Evolutionary conservation across 92 coral and sea anemone species (phyloP), one percentile per base, ranked within the genome.

Genomic region (Heliopora coerulea): DNA sequence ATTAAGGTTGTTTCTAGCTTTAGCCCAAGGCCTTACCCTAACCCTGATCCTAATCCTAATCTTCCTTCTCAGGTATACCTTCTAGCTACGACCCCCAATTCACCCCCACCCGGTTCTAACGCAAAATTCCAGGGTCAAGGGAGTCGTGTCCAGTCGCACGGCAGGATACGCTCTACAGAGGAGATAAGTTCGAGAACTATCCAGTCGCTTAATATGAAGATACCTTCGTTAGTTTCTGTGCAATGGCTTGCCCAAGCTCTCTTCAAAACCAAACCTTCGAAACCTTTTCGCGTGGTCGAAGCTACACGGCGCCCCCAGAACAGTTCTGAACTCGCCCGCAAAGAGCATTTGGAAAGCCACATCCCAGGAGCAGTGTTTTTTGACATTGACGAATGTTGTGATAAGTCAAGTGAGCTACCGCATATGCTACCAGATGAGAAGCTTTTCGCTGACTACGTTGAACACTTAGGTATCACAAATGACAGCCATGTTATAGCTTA

Each of bases 291-390:
- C 24, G 63, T 93, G 2, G 54, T 93, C 34, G 98, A 93, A 57
- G 93, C 90, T 20, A 87, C 98, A 17, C 90, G 98, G 98, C 91
- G 79, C 59, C 84, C 87, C n/a, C 85, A 93, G 56, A 93, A 85
- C 35, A 63, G 77, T 2, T 31, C 77, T 1, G 30, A 32, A 3
- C 5, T 27, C 12, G 89, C 93, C 3, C 67, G 79, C 48, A 68
- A 90, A 35, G 97, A 89, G 37, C 87, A 79, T 50, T 50, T 52
- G 15, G 83, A 84, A 18, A 84, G 85, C 14, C 89, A 91, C 8
- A 93, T 93, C 40, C 93, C 96, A 0, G 96, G 93, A 9, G 96
- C 98, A 0, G 78, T 83, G 37, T 93, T 78, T 73, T 93, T 93
- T 64, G 96, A 90, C 73, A 76, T 93, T 14, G 96, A 87, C 13